A percentile compares a stretch with the other conserved stretches of the same genome.
These are phyloP conservation scores for Geodia barretti DNA, from an alignment of 37 sponge, comb jelly and placozoan genomes.

Conservation along the genomic window DNA sequence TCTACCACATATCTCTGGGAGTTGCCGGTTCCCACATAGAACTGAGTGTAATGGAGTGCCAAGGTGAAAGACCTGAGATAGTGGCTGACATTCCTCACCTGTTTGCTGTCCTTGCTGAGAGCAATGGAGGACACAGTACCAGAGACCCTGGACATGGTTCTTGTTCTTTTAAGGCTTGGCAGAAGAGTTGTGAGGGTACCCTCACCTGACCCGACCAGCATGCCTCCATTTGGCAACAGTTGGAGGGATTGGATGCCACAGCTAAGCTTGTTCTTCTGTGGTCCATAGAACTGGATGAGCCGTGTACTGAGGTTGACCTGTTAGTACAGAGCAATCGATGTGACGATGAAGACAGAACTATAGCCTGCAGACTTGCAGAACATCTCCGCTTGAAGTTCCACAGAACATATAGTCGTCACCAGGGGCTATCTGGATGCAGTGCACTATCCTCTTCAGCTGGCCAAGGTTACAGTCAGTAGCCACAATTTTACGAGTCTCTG, in stretches of 20 bases:
- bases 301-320: slow-evolving; percentile 85
- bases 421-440: slow-evolving; percentile 80
- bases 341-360: neutral
- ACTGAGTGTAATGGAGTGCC: slow-evolving; percentile 28
- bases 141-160: slow-evolving; percentile 22
- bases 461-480: slow-evolving; percentile 94
- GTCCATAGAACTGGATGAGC: slow-evolving; percentile 85
- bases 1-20: slow-evolving; percentile 62
- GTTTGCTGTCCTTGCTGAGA: slow-evolving; percentile 78
- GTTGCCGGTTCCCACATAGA: slow-evolving; percentile 69
- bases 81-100: slow-evolving; percentile 28
- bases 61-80: neutral
- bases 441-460: slow-evolving; percentile 88
- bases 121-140: slow-evolving; percentile 85
- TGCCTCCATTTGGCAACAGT: slow-evolving; percentile 55
- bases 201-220: slow-evolving; percentile 89
- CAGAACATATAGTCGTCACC: slow-evolving; percentile 86
- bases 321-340: neutral
- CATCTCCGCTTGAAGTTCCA: slow-evolving; percentile 97
- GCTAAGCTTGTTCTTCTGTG: slow-evolving; percentile 90
- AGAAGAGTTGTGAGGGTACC: slow-evolving; percentile 79
- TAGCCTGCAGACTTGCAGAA: slow-evolving; percentile 62
- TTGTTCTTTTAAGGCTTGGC: slow-evolving; percentile 14
- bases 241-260: slow-evolving; percentile 63
- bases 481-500: slow-evolving; percentile 83